Percentiles rank a stretch among this genome's conserved stretches.
Conservation (phyloP, 2,888 invertebrate genomes). For the Pyrrhosoma nymphula region DNA sequence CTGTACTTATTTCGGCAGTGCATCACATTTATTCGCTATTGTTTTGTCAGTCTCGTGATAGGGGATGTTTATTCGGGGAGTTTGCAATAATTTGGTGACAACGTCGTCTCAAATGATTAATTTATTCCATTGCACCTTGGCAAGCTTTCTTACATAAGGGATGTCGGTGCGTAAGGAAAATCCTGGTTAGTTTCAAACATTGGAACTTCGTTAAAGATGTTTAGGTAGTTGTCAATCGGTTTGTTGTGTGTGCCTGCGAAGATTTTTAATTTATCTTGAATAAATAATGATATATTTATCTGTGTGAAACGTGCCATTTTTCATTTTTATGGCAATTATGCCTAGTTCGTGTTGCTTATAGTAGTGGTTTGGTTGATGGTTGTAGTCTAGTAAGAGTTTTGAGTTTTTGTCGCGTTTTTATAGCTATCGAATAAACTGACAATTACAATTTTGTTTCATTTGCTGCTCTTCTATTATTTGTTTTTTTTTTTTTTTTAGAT, state of each 20-base stretch:
- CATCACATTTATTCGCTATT: slow-evolving; percentile 43
- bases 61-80: background rate
- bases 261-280: background rate
- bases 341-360: background rate
- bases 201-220: background rate
- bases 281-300: background rate
- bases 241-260: background rate
- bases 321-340: background rate
- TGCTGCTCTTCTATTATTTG: slow-evolving; percentile 38
- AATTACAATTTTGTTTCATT: background rate
- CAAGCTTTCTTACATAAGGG: background rate
- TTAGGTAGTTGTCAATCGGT: background rate
- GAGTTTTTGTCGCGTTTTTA: background rate
- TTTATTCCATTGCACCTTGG: background rate
- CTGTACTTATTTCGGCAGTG: background rate
- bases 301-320: background rate
- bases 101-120: background rate
- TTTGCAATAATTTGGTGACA: background rate
- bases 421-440: background rate
- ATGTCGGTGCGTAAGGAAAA: slow-evolving; percentile 38
- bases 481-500: slow-evolving; percentile 31
- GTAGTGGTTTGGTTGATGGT: background rate
- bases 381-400: background rate
- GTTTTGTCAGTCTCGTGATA: slow-evolving; percentile 61
- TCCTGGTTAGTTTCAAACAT: slow-evolving; percentile 12